Evolutionary conservation across 1,140 invertebrate genomes (phyloP).

Genomic region (Zaprionus nigranus): DNA sequence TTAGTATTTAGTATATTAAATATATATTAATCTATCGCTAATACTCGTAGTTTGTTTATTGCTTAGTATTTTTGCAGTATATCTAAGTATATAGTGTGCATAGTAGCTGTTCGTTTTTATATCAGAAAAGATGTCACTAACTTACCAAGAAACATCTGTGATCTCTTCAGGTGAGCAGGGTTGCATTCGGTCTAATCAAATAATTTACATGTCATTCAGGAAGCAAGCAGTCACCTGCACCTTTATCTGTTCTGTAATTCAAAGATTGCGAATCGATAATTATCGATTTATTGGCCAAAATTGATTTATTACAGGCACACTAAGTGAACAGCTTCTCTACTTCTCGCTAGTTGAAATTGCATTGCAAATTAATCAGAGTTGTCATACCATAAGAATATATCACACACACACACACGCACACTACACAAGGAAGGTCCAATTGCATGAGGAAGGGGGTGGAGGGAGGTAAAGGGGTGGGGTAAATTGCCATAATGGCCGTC

Average conservation of each 20-base stretch:
- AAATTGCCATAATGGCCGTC: slow-evolving; percentile 27
- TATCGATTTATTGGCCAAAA: not conserved
- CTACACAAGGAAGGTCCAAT: not conserved
- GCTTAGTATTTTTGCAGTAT: not conserved
- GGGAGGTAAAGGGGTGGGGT: no score
- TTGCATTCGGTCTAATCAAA: no score
- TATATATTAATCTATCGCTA: not conserved
- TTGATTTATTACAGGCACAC: not conserved
- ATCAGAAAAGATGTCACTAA: no score
- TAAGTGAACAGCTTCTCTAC: not conserved
- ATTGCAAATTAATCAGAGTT: not conserved
- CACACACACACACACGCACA: not conserved
- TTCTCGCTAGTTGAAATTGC: not conserved
- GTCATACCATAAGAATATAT: not conserved
- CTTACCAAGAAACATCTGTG: no score
- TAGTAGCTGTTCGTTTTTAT: no score
- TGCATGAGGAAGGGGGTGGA: not conserved
- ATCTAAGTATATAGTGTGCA: no score
- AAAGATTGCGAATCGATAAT: not conserved
- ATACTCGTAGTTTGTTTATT: not conserved
- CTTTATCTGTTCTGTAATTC: no score
- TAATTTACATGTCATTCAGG: no score
- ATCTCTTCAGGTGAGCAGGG: no score
- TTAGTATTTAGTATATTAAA: not conserved
- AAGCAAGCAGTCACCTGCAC: no score